Percentiles rank a stretch among this genome's conserved stretches.
phyloP scores from a whole-genome alignment of 2,888 invertebrate genomes.

The Mimumesa dahlbomi region DNA sequence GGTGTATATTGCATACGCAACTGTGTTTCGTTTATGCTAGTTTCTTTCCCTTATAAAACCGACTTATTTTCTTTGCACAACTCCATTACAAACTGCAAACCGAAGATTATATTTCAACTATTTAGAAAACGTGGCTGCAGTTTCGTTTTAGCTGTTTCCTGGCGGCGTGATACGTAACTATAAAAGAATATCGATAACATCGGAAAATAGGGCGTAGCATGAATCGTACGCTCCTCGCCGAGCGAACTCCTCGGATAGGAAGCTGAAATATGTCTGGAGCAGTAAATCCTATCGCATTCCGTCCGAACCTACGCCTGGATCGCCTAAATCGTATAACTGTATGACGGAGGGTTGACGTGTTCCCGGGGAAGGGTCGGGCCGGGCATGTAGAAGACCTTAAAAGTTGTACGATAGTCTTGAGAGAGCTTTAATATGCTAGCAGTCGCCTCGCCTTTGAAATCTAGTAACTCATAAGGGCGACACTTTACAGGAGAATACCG shows the following conservation, averaged over 20 bases:
- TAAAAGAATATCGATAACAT: conserved; percentile 47
- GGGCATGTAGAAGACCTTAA: conserved; percentile 62
- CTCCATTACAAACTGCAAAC: too few species aligned
- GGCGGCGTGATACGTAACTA: conserved; percentile 37
- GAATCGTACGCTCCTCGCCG: conserved; percentile 35
- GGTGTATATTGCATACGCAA: too few species aligned
- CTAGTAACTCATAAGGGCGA: conserved; percentile 70
- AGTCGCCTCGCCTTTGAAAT: conserved; percentile 64
- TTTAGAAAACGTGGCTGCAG: too few species aligned
- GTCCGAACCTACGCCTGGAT: conserved; percentile 47
- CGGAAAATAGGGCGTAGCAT: conserved; percentile 44
- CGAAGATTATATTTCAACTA: too few species aligned
- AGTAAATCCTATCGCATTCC: conserved; percentile 67
- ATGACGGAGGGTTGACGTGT: conserved; percentile 49
- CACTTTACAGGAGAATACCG: too few species aligned
- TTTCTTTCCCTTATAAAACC: too few species aligned
- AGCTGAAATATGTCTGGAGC: conserved; percentile 65
- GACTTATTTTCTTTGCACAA: too few species aligned
- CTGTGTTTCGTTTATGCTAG: too few species aligned
- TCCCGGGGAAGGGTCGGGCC: conserved; percentile 27
- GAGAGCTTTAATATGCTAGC: conserved; percentile 72
- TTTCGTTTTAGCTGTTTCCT: not conserved
- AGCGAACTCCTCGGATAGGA: conserved; percentile 51
- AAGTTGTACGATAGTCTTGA: conserved; percentile 64
- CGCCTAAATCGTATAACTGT: conserved; percentile 62